Base-by-base conservation (phyloP, 92 coral and sea anemone species). In the Parazoanthus darwini region DNA sequence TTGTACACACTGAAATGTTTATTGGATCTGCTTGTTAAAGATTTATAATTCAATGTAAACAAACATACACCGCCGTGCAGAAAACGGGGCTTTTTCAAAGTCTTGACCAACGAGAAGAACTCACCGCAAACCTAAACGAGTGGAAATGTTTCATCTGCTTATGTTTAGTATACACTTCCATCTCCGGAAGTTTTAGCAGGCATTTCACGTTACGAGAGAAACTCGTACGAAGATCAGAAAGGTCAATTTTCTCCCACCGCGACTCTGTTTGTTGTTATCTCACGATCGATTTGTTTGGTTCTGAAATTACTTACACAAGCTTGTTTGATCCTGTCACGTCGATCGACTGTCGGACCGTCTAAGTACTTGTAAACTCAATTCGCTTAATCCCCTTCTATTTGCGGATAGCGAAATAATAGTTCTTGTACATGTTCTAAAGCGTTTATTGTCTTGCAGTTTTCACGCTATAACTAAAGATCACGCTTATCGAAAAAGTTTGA, bases 31-130 rank as follows among this genome's bases (percentile, higher is more conserved):
- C 85, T 88, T 92, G 94, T 90, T 90, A 90, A 91, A 93, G 94
- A 91, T 89, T 93, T 94, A 95, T 95, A 91, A 86, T 86, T 95
- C 89, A 86, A 71, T 87, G 94, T 93, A 95, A 94, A 92, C 96
- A 95, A 90, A 92, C 92, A 92, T 88, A 86, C 91, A 59, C 87
- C 82, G 66, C 79, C 42, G 74, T 91, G 51, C 74, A 37, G 86
- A 88, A 86, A 80, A 66, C 85, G 85, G 46, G 73, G 63, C 36
- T 48, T 68, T 84, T 84, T 72, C 65, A 70, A 48, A 84, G 65
- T 48, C 67, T 50, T 43, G 46, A 56, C 68, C 14, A 84, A 84
- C 75, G 68, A 42, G 79, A 48, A 84, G 82, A 80, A 35, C 71
- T 65, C 39, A 33, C 86, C 76, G 76, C 86, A 66, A n/a, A 82